Base-by-base conservation (phyloP, 2,888 invertebrate genomes). In the Drosophila fulvimacula region DNA sequence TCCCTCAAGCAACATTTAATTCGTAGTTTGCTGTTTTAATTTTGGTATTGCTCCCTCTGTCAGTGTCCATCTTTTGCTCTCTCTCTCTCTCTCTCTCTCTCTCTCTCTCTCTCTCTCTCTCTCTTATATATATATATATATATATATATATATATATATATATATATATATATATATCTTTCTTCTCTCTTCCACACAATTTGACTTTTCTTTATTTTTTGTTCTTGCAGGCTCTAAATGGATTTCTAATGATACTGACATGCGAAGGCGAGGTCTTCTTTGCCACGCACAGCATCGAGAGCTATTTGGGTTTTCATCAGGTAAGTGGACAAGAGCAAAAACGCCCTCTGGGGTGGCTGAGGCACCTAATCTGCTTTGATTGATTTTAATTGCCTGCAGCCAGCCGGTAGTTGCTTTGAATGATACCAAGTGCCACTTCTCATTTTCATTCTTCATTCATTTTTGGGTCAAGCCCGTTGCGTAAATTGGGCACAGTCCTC, bases 201-300 rank as follows among this genome's bases (percentile, higher is more conserved):
- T 30, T 52, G 52, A 52, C 52, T 52, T 53, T 46, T 68, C 15
- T 51, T 21, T 5, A 44, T 41, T 38, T 79, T 71, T 77, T 56
- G 61, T 85, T 85, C 76, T 83, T 93, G 62, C 95, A 98, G 99
- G 99, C 99, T 79, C 95, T 99, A 92, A 99, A 99, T 93, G 99
- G 99, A 90, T 99, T 99, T 95, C 95, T 99, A 92, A 96, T 99
- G 95, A 98, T 99, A 92, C 95, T 99, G 80, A 99, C 98, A 82
- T 98, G 98, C 93, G 99, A 99, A 92, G 99, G 99, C 74, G 99
- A 99, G 93, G 99, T 99, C 56, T 99, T 99, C 95, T 99, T 99
- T 94, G 99, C 99, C 68, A 99, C 99, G 76, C 98, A 99, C 94
- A 99, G 98, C 93, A 99, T 99, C 93, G 99, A 99, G 94, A 98